phyloP scores from a whole-genome alignment of 2,888 invertebrate species.

The Plagodis dolabraria region DNA sequence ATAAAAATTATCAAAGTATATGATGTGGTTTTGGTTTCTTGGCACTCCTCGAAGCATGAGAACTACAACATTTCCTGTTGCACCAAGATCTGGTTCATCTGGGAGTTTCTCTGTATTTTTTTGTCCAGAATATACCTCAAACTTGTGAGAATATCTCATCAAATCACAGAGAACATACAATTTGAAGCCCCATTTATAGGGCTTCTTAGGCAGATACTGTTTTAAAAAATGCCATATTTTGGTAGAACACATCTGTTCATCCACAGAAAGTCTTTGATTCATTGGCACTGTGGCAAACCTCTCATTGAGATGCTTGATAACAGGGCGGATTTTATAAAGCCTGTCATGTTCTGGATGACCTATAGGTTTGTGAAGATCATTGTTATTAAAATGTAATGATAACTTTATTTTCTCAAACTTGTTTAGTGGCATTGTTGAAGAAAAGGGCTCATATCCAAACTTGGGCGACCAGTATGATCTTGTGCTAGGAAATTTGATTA shows the following conservation, averaged over 20 bases:
- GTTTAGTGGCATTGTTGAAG: conserved; percentile 40
- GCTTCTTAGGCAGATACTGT: too few species aligned
- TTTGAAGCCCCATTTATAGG: too few species aligned
- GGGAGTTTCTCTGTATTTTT: conserved; percentile 45
- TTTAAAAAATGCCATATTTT: too few species aligned
- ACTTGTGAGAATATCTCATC: conserved; percentile 33
- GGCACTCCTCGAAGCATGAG: conserved; percentile 44
- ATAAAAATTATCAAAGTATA: too few species aligned
- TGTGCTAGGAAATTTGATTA: conserved; percentile 38
- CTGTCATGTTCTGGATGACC: conserved; percentile 43
- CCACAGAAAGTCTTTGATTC: conserved; percentile 43
- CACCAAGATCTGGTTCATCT: conserved; percentile 44
- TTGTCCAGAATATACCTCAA: conserved; percentile 50
- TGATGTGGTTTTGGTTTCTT: conserved; percentile 44
- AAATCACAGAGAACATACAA: conserved; percentile 43
- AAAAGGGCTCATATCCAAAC: conserved; percentile 41
- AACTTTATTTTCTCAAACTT: conserved; percentile 28
- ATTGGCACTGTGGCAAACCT: conserved; percentile 46
- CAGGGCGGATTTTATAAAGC: conserved; percentile 37
- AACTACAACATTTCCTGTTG: conserved; percentile 43
- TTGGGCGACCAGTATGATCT: too few species aligned
- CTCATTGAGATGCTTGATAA: conserved; percentile 41
- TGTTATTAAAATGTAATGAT: conserved; percentile 43
- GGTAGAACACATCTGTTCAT: too few species aligned
- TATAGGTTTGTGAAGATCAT: conserved; percentile 41